These are phyloP conservation scores for Caenorhabditis wallacei DNA, from an alignment of 2,888 invertebrate genomes.

Conservation along the genomic window DNA sequence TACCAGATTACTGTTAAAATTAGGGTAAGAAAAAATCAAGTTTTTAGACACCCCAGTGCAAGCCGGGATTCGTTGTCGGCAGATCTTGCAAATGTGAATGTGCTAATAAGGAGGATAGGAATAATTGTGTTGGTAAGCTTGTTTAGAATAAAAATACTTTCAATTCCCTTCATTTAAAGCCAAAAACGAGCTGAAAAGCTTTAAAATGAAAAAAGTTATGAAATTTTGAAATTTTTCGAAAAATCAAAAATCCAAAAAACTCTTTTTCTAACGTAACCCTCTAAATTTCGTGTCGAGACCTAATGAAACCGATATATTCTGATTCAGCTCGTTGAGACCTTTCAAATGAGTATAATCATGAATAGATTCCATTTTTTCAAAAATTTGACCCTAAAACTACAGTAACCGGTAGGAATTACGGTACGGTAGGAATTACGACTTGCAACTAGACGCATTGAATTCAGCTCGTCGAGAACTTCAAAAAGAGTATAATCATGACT, in stretches of 20 bases:
- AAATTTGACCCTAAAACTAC: neutral
- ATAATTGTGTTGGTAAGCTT: conserved; percentile 63
- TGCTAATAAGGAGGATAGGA: conserved; percentile 58
- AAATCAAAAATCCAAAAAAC: neutral
- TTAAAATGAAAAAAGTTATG: too few species aligned
- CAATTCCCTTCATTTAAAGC: too few species aligned
- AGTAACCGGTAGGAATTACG: too few species aligned
- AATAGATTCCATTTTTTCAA: neutral
- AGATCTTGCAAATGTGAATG: conserved; percentile 69
- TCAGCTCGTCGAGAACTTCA: neutral
- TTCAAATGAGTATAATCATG: conserved; percentile 21
- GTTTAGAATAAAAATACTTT: neutral
- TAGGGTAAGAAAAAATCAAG: neutral
- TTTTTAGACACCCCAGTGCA: conserved; percentile 56
- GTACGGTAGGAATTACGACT: too few species aligned
- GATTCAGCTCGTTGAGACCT: conserved; percentile 8
- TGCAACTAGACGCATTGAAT: too few species aligned
- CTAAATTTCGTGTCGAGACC: neutral
- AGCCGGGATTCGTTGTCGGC: conserved; percentile 58
- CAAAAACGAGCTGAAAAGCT: neutral
- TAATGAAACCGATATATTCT: neutral
- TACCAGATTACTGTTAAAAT: too few species aligned
- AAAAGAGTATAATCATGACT: neutral
- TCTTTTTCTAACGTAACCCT: neutral
- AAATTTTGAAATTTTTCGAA: neutral